Evolutionary conservation across 2,113 vertebrate species (phyloP).

Genomic region (Corythoichthys haematopterus): DNA sequence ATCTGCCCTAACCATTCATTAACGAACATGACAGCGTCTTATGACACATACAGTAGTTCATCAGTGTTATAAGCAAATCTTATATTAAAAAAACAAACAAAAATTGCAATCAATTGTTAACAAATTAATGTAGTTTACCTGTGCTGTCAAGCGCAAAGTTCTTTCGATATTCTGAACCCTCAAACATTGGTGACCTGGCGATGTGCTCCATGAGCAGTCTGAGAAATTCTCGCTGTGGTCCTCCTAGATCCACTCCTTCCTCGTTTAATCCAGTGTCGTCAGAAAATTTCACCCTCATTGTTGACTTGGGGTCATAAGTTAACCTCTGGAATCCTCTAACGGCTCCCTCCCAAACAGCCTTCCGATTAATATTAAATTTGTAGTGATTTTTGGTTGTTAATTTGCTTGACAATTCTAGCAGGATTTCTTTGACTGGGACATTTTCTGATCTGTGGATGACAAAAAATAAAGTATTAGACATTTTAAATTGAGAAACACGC

Average conservation of each 20-base stretch:
- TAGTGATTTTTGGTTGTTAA: neutral
- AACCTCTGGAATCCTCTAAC: neutral
- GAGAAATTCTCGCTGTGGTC: too few relatives aligned
- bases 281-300: neutral
- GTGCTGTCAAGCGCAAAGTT: too few relatives aligned
- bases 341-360: slow-evolving; percentile 12
- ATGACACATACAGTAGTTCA: too few relatives aligned
- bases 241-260: too few relatives aligned
- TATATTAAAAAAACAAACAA: too few relatives aligned
- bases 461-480: neutral
- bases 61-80: too few relatives aligned
- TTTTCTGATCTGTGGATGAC: neutral
- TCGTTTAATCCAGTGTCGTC: slow-evolving; percentile 7
- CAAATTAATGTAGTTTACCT: too few relatives aligned
- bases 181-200: slow-evolving; percentile 14
- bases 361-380: slow-evolving; percentile 6
- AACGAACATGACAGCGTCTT: too few relatives aligned
- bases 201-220: neutral
- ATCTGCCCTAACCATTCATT: too few relatives aligned
- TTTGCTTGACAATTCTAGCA: neutral
- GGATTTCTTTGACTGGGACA: neutral
- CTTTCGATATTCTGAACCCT: neutral
- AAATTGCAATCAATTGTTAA: too few relatives aligned
- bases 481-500: too few relatives aligned
- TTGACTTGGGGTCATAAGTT: too few relatives aligned